Conservation (phyloP, 2,888 invertebrate genomes). For the Coremacera marginata region DNA sequence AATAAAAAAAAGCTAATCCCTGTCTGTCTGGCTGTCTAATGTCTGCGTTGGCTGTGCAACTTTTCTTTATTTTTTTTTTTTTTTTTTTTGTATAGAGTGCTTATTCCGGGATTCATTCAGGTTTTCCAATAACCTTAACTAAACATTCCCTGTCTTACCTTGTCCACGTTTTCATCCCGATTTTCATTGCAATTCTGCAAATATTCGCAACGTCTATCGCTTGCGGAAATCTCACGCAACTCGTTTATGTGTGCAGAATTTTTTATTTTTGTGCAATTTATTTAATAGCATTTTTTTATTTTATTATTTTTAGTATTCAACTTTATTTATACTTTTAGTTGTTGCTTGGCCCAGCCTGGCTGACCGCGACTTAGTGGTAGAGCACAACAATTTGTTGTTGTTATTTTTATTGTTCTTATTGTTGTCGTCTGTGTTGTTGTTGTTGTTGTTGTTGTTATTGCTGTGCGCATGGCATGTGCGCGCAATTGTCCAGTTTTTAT, state of each 20-base stretch:
- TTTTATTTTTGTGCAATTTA: constrained; percentile 13
- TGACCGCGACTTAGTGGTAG: not conserved
- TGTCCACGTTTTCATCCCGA: not conserved
- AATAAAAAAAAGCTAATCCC: not conserved
- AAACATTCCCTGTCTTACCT: not conserved
- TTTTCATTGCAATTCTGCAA: not conserved
- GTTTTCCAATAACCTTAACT: not conserved
- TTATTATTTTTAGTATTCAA: not conserved
- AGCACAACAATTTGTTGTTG: too few relatives aligned
- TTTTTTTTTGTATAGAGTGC: not conserved
- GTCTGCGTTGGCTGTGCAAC: not conserved
- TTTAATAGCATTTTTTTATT: constrained; percentile 12
- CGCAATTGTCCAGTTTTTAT: not conserved
- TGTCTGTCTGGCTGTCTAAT: not conserved
- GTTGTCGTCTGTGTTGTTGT: not conserved
- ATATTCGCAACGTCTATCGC: constrained; percentile 16
- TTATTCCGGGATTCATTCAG: constrained; percentile 17
- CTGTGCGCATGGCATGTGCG: constrained; percentile 7
- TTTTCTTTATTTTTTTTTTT: not conserved
- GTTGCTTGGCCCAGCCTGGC: not conserved
- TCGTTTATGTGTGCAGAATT: constrained; percentile 25
- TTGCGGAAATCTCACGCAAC: constrained; percentile 35
- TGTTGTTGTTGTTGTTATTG: constrained; percentile 1
- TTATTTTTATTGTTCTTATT: constrained; percentile 7
- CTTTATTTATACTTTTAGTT: constrained; percentile 13